Percentiles rank a stretch among this genome's conserved stretches.
phyloP scores from a whole-genome alignment of 2,113 vertebrate genomes.

The Natator depressus region DNA sequence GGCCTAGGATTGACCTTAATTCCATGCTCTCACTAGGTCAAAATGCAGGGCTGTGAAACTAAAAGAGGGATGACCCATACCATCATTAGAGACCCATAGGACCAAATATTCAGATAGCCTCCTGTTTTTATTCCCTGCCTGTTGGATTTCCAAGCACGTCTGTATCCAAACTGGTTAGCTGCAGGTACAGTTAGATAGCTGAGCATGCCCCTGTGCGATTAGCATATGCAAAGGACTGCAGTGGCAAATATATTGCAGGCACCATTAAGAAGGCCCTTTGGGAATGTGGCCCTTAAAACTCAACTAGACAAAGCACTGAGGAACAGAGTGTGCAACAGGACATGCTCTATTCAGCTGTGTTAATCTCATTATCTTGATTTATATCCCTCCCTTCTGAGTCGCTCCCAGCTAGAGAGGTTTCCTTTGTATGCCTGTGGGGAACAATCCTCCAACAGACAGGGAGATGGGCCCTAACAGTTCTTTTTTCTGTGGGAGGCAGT shows the following conservation, averaged over 20 bases:
- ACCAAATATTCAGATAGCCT: neutral
- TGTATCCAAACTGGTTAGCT: neutral
- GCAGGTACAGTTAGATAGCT: neutral
- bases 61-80: neutral
- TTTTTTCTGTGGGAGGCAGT: neutral
- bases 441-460: neutral
- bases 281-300: neutral
- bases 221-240: neutral
- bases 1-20: neutral
- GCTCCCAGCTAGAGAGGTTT: neutral
- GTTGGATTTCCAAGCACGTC: neutral
- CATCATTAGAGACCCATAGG: neutral
- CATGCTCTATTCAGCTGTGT: neutral
- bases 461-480: neutral
- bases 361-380: neutral
- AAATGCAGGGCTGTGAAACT: neutral
- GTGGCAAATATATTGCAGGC: neutral
- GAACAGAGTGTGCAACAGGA: neutral
- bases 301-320: neutral
- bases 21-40: neutral
- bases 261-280: neutral
- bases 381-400: neutral
- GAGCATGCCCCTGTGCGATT: neutral
- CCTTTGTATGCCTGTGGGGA: neutral
- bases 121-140: neutral